phyloP scores from a whole-genome alignment of 1,140 invertebrate species.

The Drosophila tsacasi region DNA sequence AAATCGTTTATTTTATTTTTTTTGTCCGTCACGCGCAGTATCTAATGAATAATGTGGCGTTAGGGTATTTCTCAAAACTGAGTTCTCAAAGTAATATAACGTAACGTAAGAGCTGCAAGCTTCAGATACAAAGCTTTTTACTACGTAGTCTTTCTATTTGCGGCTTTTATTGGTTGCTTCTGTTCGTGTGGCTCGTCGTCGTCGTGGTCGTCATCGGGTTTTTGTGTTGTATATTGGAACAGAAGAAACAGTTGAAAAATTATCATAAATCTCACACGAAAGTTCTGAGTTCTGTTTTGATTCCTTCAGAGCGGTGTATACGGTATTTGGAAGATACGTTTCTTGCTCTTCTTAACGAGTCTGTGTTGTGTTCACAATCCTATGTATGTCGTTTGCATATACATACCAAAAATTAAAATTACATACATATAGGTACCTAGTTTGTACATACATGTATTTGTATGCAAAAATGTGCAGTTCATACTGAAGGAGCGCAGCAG shows the following conservation, averaged over 20 bases:
- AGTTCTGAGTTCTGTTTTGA: constrained; percentile 59
- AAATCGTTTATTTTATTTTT: constrained; percentile 1
- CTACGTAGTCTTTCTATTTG: constrained; percentile 53
- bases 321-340: background rate
- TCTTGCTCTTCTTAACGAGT: background rate
- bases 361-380: constrained; percentile 17
- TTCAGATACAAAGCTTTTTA: constrained; percentile 33
- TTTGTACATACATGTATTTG: constrained; percentile 2
- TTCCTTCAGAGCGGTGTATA: constrained; percentile 20
- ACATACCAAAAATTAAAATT: constrained; percentile 49
- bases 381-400: constrained; percentile 25
- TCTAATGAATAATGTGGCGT: background rate
- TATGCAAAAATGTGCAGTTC: constrained; percentile 47
- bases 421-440: background rate
- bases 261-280: constrained; percentile 36
- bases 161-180: constrained; percentile 42
- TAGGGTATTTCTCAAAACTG: constrained; percentile 15
- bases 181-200: constrained; percentile 30
- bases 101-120: constrained; percentile 12
- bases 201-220: constrained; percentile 21
- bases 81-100: constrained; percentile 9
- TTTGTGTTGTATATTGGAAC: constrained; percentile 34
- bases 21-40: constrained; percentile 11
- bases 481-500: constrained; percentile 19
- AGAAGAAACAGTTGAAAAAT: constrained; percentile 44